A percentile compares a stretch with the other conserved stretches of the same genome.
Conservation (phyloP, 2,888 invertebrate genomes). For the Prosopocoilus inquinatus region DNA sequence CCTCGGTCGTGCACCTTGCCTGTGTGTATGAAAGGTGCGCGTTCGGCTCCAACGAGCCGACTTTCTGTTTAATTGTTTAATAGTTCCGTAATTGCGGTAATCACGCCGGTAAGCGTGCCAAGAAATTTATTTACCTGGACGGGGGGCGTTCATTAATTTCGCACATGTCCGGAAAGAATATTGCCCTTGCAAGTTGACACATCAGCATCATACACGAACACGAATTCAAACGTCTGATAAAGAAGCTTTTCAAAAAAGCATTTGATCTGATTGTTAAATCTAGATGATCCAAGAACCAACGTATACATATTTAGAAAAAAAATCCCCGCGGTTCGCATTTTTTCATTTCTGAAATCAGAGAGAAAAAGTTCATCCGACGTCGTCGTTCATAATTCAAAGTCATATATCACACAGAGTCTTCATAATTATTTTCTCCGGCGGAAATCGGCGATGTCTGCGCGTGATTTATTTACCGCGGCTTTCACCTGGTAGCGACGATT, state of each 20-base stretch:
- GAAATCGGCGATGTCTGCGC: not conserved
- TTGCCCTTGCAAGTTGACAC: not conserved
- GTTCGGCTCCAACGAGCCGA: slow-evolving; percentile 26
- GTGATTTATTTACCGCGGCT: not conserved
- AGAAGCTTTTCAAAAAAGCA: too few relatives aligned
- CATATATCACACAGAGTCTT: too few relatives aligned
- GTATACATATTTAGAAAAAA: too few relatives aligned
- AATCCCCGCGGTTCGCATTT: too few relatives aligned
- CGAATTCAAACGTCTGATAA: too few relatives aligned
- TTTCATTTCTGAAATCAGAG: too few relatives aligned
- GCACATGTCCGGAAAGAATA: not conserved
- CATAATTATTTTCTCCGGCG: too few relatives aligned
- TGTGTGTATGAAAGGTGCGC: slow-evolving; percentile 22
- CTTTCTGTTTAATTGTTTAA: slow-evolving; percentile 32
- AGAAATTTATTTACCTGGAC: slow-evolving; percentile 14
- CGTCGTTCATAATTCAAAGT: too few relatives aligned
- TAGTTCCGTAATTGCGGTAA: slow-evolving; percentile 24
- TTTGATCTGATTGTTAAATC: too few relatives aligned
- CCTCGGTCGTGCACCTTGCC: slow-evolving; percentile 31
- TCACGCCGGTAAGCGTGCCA: slow-evolving; percentile 20
- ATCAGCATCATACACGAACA: too few relatives aligned
- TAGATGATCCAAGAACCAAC: too few relatives aligned
- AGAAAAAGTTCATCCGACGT: too few relatives aligned
- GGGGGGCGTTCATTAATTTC: not conserved
- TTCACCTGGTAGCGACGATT: slow-evolving; percentile 6